These are phyloP conservation scores for Synanthedon formicaeformis DNA, from an alignment of 2,888 invertebrate genomes.

Conservation along the genomic window DNA sequence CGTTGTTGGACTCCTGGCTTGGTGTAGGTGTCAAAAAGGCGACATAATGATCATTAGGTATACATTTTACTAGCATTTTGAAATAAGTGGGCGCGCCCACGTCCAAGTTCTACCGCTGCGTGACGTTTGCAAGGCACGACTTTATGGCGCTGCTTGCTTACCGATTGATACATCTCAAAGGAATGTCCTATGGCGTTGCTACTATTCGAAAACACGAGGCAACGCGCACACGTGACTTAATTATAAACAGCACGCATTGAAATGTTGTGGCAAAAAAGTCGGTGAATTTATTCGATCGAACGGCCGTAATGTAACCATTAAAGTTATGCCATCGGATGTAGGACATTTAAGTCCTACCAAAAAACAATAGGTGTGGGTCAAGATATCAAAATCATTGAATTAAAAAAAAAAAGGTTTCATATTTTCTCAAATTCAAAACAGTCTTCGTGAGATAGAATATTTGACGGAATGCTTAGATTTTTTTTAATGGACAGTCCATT, in stretches of 20 bases:
- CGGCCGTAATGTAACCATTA: too few species aligned
- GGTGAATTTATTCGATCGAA: too few species aligned
- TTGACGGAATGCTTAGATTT: too few species aligned
- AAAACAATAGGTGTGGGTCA: too few species aligned
- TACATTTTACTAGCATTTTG: background rate
- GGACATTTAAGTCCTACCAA: too few species aligned
- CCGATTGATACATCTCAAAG: conserved; percentile 29
- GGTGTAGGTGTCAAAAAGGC: background rate
- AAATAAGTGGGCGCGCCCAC: background rate
- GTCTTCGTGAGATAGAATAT: too few species aligned
- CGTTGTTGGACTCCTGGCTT: background rate
- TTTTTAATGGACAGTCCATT: too few species aligned
- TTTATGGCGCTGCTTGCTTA: background rate
- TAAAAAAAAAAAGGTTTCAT: too few species aligned
- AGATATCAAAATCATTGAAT: too few species aligned
- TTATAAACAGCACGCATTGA: conserved; percentile 8
- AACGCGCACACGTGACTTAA: conserved; percentile 18
- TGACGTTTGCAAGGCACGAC: background rate
- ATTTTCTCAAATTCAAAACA: too few species aligned
- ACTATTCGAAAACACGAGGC: conserved; percentile 27
- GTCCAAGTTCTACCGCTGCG: too few species aligned
- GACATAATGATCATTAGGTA: background rate
- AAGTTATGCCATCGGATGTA: too few species aligned
- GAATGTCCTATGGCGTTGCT: conserved; percentile 33
- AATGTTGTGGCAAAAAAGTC: background rate